phyloP scores from a whole-genome alignment of 2,797 vertebrate genomes.

The Molossus molossus region DNA sequence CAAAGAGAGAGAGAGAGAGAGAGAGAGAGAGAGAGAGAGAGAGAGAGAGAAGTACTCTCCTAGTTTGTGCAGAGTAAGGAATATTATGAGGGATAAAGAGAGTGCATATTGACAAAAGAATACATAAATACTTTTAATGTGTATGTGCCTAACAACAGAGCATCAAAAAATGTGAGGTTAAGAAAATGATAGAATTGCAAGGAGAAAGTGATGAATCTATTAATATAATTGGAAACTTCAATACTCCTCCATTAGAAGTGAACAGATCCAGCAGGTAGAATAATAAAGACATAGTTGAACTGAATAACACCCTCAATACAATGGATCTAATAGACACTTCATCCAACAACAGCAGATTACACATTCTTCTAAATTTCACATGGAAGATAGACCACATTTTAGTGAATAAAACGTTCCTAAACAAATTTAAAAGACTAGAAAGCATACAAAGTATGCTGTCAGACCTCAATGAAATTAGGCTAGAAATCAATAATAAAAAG shows the following conservation, averaged over 20 bases:
- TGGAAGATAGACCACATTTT: not conserved
- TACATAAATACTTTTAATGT: not conserved
- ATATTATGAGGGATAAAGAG: not conserved
- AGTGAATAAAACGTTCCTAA: not conserved
- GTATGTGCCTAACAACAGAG: not conserved
- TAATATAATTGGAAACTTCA: not conserved
- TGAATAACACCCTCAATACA: not conserved
- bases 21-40: too few relatives aligned
- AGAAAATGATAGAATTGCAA: too few relatives aligned
- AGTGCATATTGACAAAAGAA: not conserved
- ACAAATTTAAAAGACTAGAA: constrained; percentile 5
- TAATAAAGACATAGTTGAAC: not conserved
- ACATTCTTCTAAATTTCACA: not conserved
- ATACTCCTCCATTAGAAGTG: not conserved
- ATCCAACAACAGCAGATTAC: not conserved
- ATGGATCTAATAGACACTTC: not conserved
- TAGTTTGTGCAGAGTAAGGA: not conserved
- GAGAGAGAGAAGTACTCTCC: not conserved
- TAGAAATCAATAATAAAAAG: not conserved
- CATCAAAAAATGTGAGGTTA: too few relatives aligned
- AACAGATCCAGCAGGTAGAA: not conserved
- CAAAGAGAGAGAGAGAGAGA: too few relatives aligned
- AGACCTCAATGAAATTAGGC: not conserved
- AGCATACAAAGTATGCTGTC: not conserved
- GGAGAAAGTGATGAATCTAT: too few relatives aligned